Base-by-base conservation (phyloP, 30 jellyfish, hydroid and myxozoan genomes). In the Hydractinia symbiolongicarpus region DNA sequence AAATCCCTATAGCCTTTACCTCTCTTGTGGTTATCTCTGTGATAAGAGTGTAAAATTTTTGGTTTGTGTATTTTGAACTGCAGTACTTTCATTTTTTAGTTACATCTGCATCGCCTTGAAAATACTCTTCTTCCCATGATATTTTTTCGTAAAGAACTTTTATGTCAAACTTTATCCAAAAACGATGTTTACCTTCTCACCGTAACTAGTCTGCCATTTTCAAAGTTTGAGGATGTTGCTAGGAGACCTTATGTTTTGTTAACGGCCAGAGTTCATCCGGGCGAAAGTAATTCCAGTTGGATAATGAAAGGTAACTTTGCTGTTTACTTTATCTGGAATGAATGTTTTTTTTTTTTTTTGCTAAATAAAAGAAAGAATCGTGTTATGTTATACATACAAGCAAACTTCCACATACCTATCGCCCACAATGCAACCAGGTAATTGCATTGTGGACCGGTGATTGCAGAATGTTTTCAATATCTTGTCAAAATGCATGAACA, bases 221-320 rank as follows among this genome's bases (percentile, higher is more conserved):
- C 82, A 44, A 50, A 17, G 15, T 17, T 8, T 61, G 7, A n/a
- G 10, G 87, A 61, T 72, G 61, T 55, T 74, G 89, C 91, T 8
- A 90, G 81, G 64, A 76, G 94, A 66, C 95, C 97, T 5, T 93
- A 83, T 67, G 66, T 93, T 61, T 88, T 93, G 55, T 62, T 93
- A 81, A 93, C 98, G 9, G 88, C 96, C 6, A 83, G 98, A 21
- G 98, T 93, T 11, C 98, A 93, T 78, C 98, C 98, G 16, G 98
- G 98, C 14, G 98, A 93, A 76, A 74, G 95, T 1, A 86, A 89
- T 60, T 76, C 96, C 60, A 93, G 98, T 78, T 93, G 98, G 98
- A 83, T 87, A n/a, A 87, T 82, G 95, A 93, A 93, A 93, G 98
- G 98, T 79, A 77, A 66, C 10, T 50, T 55, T 76, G 13, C 4